Evolutionary conservation across 1,140 invertebrate genomes (phyloP).

Genomic region (Atta texana): DNA sequence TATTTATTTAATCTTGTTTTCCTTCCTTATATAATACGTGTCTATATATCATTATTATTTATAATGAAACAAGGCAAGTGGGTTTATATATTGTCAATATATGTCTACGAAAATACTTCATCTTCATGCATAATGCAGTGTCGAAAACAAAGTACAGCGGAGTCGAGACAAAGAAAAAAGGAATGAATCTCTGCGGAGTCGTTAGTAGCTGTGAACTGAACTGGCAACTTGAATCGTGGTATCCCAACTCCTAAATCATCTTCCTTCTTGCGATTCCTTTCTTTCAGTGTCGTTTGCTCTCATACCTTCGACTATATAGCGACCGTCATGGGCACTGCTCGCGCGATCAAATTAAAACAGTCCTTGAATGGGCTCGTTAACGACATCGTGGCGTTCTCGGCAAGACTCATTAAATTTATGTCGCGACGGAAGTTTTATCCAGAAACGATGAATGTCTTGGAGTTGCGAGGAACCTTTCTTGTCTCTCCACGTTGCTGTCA

Average conservation of each 20-base stretch:
- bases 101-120: constrained; percentile 27
- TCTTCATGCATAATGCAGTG: constrained; percentile 59
- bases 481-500: constrained; percentile 1
- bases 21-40: neutral
- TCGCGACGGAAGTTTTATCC: constrained; percentile 49
- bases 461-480: constrained; percentile 10
- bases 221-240: constrained; percentile 8
- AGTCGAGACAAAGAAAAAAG: constrained; percentile 1
- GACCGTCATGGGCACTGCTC: constrained; percentile 41
- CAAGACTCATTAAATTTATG: constrained; percentile 78
- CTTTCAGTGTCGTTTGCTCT: neutral
- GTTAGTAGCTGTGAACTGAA: constrained; percentile 37
- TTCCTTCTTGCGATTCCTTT: neutral
- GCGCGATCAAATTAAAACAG: constrained; percentile 75
- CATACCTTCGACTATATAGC: constrained; percentile 1
- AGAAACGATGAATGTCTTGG: constrained; percentile 29
- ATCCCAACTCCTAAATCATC: constrained; percentile 34
- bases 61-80: constrained; percentile 13
- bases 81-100: neutral
- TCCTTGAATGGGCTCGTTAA: constrained; percentile 79
- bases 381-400: constrained; percentile 64
- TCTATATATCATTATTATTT: constrained; percentile 18
- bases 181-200: constrained; percentile 35
- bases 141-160: constrained; percentile 14
- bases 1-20: neutral